Evolutionary conservation across 2,113 vertebrate genomes (phyloP), one percentile per base, ranked within the genome.

Genomic region (Macquaria ambigua): DNA sequence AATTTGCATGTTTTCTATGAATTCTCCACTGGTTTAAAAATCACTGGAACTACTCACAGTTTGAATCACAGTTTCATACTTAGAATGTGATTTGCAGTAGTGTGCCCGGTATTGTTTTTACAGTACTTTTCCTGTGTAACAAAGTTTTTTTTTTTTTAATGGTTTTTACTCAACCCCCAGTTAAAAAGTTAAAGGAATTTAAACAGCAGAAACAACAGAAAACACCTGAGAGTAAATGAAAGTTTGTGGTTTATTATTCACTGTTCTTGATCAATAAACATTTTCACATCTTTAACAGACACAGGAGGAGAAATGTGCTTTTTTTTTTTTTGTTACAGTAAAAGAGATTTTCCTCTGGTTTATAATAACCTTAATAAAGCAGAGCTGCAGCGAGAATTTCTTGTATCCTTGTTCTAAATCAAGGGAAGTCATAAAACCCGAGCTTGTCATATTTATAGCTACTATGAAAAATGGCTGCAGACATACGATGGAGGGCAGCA

Each of bases 401-500:
- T 48, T 5, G 34, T 55, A 18, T 64, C 50, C 55, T n/a, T 0
- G 53, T 14, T 74, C 16, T 90, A 79, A 88, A 92, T 90, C 78
- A 72, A 58, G 58, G 20, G 37, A 70, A 41, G 39, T 59, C 18
- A 58, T 25, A 64, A 59, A 76, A 34, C 46, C 71, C 1, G 9
- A 4, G 34, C 53, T 76, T 79, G 86, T 92, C 87, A 68, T 79
- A 88, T 92, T 93, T 92, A 88, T 83, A 63, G 84, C 90, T 23
- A 0, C 23, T 20, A 5, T 83, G 62, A 90, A 89, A 92, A 90
- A 92, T 92, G 79, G 64, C 89, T 83, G 79, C 85, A 78, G 90
- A 81, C 77, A 2, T 82, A 68, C 91, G 89, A 91, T 88, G 92
- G 92, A 94, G 91, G 93, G 92, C 92, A 94, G 93, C 90, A 93